Percentiles rank a stretch among this genome's conserved stretches.
These are phyloP conservation scores for Aquatica leii DNA, from an alignment of 2,888 invertebrate genomes.

Conservation along the genomic window DNA sequence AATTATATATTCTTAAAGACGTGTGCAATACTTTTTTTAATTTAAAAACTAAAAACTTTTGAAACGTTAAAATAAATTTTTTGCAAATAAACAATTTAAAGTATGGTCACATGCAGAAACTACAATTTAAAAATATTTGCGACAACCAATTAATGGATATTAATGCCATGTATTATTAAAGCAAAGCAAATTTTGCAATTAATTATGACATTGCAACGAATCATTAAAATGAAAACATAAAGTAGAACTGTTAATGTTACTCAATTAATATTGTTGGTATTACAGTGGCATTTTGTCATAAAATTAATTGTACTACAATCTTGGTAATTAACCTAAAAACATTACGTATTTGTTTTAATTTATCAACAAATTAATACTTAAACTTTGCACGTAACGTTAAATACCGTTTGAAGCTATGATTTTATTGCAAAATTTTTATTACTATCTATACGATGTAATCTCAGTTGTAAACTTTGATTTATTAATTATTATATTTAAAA, in stretches of 20 bases:
- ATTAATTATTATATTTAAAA: slow-evolving; percentile 19
- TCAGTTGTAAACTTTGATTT: slow-evolving; percentile 18
- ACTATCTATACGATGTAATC: background rate
- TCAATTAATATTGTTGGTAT: background rate
- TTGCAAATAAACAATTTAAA: too few relatives aligned
- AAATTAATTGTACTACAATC: slow-evolving; percentile 1
- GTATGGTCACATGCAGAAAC: too few relatives aligned
- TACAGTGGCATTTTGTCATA: background rate
- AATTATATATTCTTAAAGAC: too few relatives aligned
- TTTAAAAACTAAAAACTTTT: too few relatives aligned
- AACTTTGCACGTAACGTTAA: background rate
- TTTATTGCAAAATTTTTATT: slow-evolving; percentile 5
- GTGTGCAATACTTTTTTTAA: too few relatives aligned
- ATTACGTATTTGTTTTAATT: background rate
- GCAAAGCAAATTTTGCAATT: slow-evolving; percentile 2
- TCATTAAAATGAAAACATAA: background rate
- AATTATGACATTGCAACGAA: background rate
- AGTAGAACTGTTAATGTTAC: slow-evolving; percentile 1
- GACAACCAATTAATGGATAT: too few relatives aligned
- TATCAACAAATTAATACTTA: background rate
- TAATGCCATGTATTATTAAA: background rate
- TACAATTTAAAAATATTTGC: too few relatives aligned
- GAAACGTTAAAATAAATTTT: too few relatives aligned
- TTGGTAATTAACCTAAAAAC: slow-evolving; percentile 4
- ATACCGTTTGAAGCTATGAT: background rate